Evolutionary conservation across 1,140 invertebrate species (phyloP).

Genomic region (Mesaphorura yosii): DNA sequence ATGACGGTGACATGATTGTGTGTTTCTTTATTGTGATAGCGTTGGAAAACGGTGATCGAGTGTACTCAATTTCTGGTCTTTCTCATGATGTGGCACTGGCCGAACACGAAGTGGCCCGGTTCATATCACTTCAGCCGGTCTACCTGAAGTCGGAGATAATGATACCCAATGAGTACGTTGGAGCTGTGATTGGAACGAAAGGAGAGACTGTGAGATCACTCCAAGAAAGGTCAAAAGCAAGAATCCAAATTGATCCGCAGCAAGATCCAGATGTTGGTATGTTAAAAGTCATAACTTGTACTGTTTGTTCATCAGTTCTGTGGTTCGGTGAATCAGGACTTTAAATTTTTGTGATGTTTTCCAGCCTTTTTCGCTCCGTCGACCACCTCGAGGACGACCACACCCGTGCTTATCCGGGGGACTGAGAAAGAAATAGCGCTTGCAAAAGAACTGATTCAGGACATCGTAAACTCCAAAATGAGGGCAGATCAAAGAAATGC

Average conservation of each 20-base stretch:
- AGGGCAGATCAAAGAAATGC: neutral
- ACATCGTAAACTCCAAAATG: neutral
- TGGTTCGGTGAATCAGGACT: too few species aligned
- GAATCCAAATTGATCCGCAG: neutral
- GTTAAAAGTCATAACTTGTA: neutral
- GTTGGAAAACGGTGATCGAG: conserved; percentile 21
- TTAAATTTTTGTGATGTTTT: neutral
- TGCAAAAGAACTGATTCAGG: neutral
- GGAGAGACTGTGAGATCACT: conserved; percentile 25
- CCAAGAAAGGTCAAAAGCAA: conserved; percentile 22
- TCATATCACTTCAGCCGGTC: conserved; percentile 19
- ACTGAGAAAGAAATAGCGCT: neutral
- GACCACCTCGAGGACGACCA: conserved; percentile 9
- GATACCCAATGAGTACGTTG: conserved; percentile 15
- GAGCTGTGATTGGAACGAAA: conserved; percentile 25
- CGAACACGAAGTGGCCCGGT: conserved; percentile 18
- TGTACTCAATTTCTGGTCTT: conserved; percentile 15
- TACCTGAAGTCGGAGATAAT: neutral
- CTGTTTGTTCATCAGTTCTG: neutral
- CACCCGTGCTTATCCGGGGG: neutral
- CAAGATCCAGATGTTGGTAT: neutral
- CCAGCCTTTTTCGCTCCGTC: neutral
- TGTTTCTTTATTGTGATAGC: neutral
- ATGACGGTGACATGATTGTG: neutral
- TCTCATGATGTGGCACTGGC: conserved; percentile 17